Evolutionary conservation across 2,113 vertebrate species (phyloP).

Genomic region (Tachysurus fulvidraco): DNA sequence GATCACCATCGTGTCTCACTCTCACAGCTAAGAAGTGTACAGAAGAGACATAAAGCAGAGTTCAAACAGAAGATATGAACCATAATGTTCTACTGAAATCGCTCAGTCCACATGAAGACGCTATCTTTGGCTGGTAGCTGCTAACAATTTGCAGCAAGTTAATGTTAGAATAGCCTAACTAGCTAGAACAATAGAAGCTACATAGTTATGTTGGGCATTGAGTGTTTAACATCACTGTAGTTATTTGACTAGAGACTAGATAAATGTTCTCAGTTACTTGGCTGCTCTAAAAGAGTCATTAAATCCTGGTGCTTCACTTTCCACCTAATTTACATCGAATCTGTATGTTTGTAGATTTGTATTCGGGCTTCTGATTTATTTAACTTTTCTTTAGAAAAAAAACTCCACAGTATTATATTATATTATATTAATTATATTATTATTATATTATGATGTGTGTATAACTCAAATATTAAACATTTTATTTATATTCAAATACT

Average conservation of each 20-base stretch:
- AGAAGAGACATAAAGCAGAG: not conserved
- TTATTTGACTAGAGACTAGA: not conserved
- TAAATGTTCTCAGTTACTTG: not conserved
- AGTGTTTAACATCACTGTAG: not conserved
- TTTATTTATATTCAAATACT: not conserved
- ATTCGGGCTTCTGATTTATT: not conserved
- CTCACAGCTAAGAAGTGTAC: not conserved
- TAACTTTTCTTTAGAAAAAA: not conserved
- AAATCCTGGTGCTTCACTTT: not conserved
- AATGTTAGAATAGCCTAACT: not conserved
- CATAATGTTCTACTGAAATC: not conserved
- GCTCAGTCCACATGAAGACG: not conserved
- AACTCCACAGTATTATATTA: not conserved
- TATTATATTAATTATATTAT: not conserved
- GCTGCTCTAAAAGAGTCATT: too few species aligned
- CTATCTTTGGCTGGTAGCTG: not conserved
- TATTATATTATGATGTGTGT: too few species aligned
- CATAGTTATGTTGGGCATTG: not conserved
- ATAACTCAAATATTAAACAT: not conserved
- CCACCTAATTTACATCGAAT: not conserved
- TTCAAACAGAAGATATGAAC: not conserved
- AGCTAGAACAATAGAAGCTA: not conserved
- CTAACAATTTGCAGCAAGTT: not conserved
- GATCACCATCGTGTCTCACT: not conserved
- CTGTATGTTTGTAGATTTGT: not conserved